A percentile compares a stretch with the other conserved stretches of the same genome.
Conservation (phyloP, 2,797 vertebrate species). For the Hirundo rustica region DNA sequence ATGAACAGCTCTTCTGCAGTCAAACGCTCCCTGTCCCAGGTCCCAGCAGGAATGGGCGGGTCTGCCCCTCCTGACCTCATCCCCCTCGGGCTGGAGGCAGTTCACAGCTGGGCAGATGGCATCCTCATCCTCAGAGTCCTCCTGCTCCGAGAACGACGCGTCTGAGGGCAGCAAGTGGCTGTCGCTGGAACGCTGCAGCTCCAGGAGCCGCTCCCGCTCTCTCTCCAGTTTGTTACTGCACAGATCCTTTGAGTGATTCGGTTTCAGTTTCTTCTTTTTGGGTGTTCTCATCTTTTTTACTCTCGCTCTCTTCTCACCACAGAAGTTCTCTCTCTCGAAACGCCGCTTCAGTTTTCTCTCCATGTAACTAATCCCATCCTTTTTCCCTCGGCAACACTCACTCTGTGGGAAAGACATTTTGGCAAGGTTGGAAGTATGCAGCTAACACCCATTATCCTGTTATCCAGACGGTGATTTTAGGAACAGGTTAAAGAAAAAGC, state of each 20-base stretch:
- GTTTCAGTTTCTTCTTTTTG: conserved; percentile 87
- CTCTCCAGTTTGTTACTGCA: conserved; percentile 71
- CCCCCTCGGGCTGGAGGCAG: conserved; percentile 95
- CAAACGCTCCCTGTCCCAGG: neutral
- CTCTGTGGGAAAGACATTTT: conserved; percentile 70
- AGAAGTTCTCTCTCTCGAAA: conserved; percentile 82
- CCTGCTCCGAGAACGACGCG: conserved; percentile 81
- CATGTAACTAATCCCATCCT: conserved; percentile 75
- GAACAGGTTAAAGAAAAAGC: neutral
- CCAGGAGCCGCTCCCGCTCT: conserved; percentile 68
- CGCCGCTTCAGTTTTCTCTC: conserved; percentile 89
- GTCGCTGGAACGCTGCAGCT: conserved; percentile 60
- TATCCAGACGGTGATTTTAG: neutral
- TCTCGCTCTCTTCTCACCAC: conserved; percentile 71
- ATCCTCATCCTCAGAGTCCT: conserved; percentile 94
- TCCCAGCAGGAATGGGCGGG: accelerated
- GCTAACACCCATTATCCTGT: neutral
- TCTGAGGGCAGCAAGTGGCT: conserved; percentile 80
- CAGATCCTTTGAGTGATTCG: conserved; percentile 78
- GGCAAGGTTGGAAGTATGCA: neutral
- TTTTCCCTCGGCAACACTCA: conserved; percentile 78
- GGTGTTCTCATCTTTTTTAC: conserved; percentile 82
- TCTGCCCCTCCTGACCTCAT: conserved; percentile 84
- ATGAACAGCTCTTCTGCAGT: neutral
- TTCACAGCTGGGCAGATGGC: conserved; percentile 92